Conservation (phyloP, 2,113 vertebrate species). For the Abramis brama region DNA sequence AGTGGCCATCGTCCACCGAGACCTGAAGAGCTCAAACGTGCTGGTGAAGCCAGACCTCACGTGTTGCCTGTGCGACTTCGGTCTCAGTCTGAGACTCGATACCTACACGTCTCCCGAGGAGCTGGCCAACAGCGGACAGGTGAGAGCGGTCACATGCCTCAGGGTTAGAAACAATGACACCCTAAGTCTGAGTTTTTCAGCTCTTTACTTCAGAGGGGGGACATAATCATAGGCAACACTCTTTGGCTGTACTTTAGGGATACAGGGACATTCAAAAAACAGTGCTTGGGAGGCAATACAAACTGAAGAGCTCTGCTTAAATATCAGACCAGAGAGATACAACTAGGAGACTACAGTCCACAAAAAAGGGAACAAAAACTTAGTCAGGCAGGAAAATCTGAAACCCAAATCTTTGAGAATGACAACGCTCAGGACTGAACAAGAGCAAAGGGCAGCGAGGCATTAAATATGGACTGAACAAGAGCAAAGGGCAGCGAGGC, state of each 20-base stretch:
- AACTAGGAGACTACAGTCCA: no score
- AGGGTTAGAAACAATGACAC: no score
- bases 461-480: no score
- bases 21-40: constrained; percentile 97
- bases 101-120: constrained; percentile 91
- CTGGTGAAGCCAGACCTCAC: constrained; percentile 91
- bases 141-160: constrained; percentile 50
- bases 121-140: constrained; percentile 96
- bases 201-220: no score
- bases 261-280: not conserved
- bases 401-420: not conserved
- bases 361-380: no score
- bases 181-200: no score
- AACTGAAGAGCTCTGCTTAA: not conserved
- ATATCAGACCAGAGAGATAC: not conserved
- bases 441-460: no score
- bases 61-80: constrained; percentile 97
- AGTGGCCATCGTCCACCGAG: constrained; percentile 91
- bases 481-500: no score
- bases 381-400: not conserved
- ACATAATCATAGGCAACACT: no score
- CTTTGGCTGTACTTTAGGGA: no score
- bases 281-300: not conserved
- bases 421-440: not conserved
- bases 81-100: constrained; percentile 89